Evolutionary conservation across 2,113 vertebrate species (phyloP).

Genomic region (Callipepla californica): DNA sequence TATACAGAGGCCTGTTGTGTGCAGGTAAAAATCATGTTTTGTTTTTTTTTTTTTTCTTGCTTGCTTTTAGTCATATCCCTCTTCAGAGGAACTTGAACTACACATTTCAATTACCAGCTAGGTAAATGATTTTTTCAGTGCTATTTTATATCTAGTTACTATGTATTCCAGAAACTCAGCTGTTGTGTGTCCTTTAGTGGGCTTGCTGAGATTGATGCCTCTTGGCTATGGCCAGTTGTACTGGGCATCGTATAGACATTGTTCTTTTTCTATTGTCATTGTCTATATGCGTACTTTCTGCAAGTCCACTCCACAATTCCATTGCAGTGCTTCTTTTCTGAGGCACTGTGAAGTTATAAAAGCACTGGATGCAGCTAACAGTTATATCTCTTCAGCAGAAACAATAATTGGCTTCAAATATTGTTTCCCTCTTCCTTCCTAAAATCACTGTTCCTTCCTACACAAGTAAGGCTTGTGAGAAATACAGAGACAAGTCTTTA

Average conservation of each 20-base stretch:
- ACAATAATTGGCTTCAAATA: conserved; percentile 42
- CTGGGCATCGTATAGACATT: background rate
- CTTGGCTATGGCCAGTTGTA: background rate
- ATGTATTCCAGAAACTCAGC: background rate
- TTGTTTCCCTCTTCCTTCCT: conserved; percentile 55
- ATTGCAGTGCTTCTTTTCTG: background rate
- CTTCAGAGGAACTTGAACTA: background rate
- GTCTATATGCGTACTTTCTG: background rate
- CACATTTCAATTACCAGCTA: background rate
- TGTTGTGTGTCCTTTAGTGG: background rate
- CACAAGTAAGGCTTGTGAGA: conserved; percentile 29
- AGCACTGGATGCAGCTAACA: conserved; percentile 49
- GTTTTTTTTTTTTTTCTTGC: background rate
- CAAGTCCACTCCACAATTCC: conserved; percentile 41
- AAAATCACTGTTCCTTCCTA: conserved; percentile 64
- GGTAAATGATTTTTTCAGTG: background rate
- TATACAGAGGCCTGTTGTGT: background rate
- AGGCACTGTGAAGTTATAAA: conserved; percentile 39
- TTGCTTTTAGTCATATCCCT: conserved; percentile 11
- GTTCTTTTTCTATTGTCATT: background rate
- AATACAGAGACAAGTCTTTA: conserved; percentile 62
- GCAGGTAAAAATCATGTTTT: background rate
- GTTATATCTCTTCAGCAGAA: conserved; percentile 45
- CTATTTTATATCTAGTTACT: background rate
- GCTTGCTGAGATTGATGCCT: background rate